These are phyloP conservation scores for Glossosoma conforme DNA, from an alignment of 1,140 invertebrate species.

Conservation along the genomic window DNA sequence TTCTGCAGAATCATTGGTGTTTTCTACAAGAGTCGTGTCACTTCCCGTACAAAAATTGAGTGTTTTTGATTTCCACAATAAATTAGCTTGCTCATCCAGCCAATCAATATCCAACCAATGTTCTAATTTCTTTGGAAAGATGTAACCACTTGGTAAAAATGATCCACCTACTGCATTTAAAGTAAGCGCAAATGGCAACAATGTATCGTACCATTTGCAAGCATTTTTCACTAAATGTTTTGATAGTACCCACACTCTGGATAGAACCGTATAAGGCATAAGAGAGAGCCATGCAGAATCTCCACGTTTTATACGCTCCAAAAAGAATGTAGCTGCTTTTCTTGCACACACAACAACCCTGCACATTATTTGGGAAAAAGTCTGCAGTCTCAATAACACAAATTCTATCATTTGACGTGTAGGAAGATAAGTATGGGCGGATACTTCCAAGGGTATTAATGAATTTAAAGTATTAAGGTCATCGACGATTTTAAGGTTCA, in stretches of 20 bases:
- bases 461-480: constrained; percentile 41
- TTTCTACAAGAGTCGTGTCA: too few relatives aligned
- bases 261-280: constrained; percentile 51
- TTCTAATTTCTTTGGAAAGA: constrained; percentile 46
- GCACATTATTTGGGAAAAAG: constrained; percentile 53
- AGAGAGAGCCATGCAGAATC: constrained; percentile 53
- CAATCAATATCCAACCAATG: constrained; percentile 49
- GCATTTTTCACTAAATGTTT: constrained; percentile 46
- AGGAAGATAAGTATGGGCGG: constrained; percentile 41
- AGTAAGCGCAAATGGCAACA: constrained; percentile 41
- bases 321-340: constrained; percentile 48
- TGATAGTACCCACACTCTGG: constrained; percentile 54
- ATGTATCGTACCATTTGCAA: constrained; percentile 49
- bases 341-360: constrained; percentile 47
- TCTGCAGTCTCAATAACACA: constrained; percentile 50
- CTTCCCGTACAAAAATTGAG: too few relatives aligned
- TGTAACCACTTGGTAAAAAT: constrained; percentile 49
- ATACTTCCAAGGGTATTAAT: constrained; percentile 33
- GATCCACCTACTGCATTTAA: constrained; percentile 45
- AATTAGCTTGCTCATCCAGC: constrained; percentile 40
- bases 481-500: constrained; percentile 46
- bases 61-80: constrained; percentile 36
- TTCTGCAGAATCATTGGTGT: too few relatives aligned
- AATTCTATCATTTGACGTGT: constrained; percentile 56
- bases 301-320: constrained; percentile 49